phyloP scores from a whole-genome alignment of 2,888 invertebrate genomes.

The Drosophila atripex region DNA sequence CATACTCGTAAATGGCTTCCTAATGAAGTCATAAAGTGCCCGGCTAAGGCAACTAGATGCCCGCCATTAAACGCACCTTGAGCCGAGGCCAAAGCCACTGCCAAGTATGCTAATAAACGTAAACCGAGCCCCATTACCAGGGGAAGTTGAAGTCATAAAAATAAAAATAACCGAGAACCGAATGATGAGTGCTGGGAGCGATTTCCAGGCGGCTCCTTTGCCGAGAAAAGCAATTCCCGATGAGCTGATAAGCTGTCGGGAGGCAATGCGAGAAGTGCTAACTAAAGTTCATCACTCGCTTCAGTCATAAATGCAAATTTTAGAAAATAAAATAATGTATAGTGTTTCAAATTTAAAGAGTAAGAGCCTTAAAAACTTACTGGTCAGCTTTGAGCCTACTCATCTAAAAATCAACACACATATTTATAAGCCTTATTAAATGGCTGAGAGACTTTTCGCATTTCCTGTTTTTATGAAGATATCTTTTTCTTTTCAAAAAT shows the following conservation, averaged over 20 bases:
- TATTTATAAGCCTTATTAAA: not conserved
- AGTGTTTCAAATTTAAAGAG: not conserved
- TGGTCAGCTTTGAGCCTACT: not conserved
- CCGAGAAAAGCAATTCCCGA: constrained; percentile 23
- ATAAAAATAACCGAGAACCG: constrained; percentile 28
- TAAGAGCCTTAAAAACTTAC: not conserved
- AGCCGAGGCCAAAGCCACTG: constrained; percentile 58
- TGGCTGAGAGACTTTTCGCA: not conserved
- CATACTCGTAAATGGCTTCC: constrained; percentile 58
- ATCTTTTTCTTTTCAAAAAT: constrained; percentile 14
- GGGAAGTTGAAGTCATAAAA: constrained; percentile 63
- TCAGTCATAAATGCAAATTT: constrained; percentile 28
- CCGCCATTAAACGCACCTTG: constrained; percentile 60
- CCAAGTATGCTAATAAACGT: constrained; percentile 76
- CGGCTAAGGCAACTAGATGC: constrained; percentile 60
- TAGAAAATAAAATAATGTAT: not conserved
- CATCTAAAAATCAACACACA: not conserved
- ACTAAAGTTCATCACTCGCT: not conserved
- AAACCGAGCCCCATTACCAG: constrained; percentile 62
- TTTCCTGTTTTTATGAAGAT: not conserved
- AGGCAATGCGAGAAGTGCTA: constrained; percentile 28
- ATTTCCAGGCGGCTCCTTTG: constrained; percentile 13
- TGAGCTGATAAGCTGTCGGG: constrained; percentile 35
- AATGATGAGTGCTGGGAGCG: constrained; percentile 29
- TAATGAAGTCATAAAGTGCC: constrained; percentile 75